Base-by-base conservation (phyloP, 2,797 vertebrate genomes). In the Pseudotriccus pelzelni region DNA sequence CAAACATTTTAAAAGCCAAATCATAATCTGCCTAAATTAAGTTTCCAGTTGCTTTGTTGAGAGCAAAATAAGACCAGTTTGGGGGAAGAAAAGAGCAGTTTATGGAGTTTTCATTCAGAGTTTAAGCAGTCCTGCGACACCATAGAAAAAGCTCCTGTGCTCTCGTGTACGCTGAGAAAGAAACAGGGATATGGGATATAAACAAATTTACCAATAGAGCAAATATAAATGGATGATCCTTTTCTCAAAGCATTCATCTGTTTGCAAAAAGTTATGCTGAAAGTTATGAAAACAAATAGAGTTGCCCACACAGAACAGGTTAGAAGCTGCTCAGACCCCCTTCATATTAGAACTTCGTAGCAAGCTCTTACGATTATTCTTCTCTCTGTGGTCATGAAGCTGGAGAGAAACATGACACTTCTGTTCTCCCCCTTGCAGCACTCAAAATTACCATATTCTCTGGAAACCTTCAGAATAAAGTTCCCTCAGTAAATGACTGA, bases 151-250 rank as follows among this genome's bases (percentile, higher is more conserved):
- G 7, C 12, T 90, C 41, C 27, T 56, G 12, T 62, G 39, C 30
- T 55, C 82, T 76, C 5, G 2, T 1, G 9, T 34, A 55, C 4
- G 24, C 20, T 24, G 32, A 41, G 4, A 20, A 64, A 77, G 37
- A 89, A 66, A 56, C 4, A 64, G 0, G 13, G 22, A 3, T 52
- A 79, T 22, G 0, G 13, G 22, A 3, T 24, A 47, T 14, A 47
- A 47, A 80, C n/a, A 52, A 63, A 47, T 59, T 69, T 55, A 47
- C 19, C 24, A 50, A 30, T 10, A 70, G 32, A 74, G 20, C 52
- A 91, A 73, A 74, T 19, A 76, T 3, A 69, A 70, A 66, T 9
- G 28, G 28, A 30, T 52, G 15, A 20, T 46, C 11, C 30, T 74
- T 75, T 75, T 53, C 37, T 78, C 34, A 70, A 4, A 75, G 20